Evolutionary conservation across 2,888 invertebrate genomes (phyloP).

Genomic region (Diabrotica balteata): DNA sequence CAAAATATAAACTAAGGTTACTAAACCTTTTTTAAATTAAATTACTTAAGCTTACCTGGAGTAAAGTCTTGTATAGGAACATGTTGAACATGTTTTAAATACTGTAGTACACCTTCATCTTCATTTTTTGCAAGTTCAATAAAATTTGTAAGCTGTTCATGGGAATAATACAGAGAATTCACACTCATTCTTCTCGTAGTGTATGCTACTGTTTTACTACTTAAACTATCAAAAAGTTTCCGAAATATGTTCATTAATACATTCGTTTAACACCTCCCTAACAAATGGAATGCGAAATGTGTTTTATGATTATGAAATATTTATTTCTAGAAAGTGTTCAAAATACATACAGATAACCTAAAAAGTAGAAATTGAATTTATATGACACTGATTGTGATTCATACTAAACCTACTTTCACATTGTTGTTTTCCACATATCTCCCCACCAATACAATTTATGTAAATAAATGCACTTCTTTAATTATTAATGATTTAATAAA

Average conservation of each 20-base stretch:
- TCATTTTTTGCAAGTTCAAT: slow-evolving; percentile 45
- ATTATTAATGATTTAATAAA: too few species aligned
- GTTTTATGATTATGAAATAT: slow-evolving; percentile 10
- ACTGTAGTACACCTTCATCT: slow-evolving; percentile 49
- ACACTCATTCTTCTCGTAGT: slow-evolving; percentile 31
- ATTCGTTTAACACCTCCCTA: slow-evolving; percentile 2
- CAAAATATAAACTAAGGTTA: too few species aligned
- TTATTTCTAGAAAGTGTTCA: slow-evolving; percentile 5
- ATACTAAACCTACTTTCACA: too few species aligned
- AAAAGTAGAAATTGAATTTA: neutral
- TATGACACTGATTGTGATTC: too few species aligned
- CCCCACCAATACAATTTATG: too few species aligned
- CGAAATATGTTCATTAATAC: slow-evolving; percentile 23
- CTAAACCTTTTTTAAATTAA: too few species aligned
- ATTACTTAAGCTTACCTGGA: slow-evolving; percentile 43
- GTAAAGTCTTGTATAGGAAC: slow-evolving; percentile 53
- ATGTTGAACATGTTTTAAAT: slow-evolving; percentile 51
- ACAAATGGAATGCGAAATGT: slow-evolving; percentile 7
- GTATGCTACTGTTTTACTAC: neutral
- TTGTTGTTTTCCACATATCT: too few species aligned
- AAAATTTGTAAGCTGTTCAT: slow-evolving; percentile 47
- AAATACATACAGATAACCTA: slow-evolving; percentile 9
- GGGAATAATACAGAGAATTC: slow-evolving; percentile 48
- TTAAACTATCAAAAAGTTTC: slow-evolving; percentile 21
- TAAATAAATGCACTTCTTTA: too few species aligned